Conservation (phyloP, 2,797 vertebrate genomes). For the Epinephelus malabaricus region DNA sequence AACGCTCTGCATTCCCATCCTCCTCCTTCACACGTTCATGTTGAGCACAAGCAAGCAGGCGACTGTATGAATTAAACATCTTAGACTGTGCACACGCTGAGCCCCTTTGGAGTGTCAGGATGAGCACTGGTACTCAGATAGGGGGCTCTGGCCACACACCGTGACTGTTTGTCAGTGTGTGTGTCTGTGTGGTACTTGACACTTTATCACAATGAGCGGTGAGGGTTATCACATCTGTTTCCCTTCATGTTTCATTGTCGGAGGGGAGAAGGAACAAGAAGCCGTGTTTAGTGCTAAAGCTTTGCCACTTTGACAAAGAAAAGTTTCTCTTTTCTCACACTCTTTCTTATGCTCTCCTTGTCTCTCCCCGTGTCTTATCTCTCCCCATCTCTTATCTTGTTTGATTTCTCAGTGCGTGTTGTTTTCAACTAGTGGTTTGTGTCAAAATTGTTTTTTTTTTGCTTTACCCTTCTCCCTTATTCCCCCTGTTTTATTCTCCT, state of each 20-base stretch:
- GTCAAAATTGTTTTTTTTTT: slow-evolving; percentile 27
- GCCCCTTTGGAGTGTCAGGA: slow-evolving; percentile 67
- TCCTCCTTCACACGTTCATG: slow-evolving; percentile 50
- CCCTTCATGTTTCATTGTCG: slow-evolving; percentile 52
- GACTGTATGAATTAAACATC: slow-evolving; percentile 79
- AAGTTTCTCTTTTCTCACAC: slow-evolving; percentile 16
- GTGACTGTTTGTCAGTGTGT: slow-evolving; percentile 38
- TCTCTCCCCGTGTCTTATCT: slow-evolving; percentile 37
- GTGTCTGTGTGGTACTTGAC: slow-evolving; percentile 34
- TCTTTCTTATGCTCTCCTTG: slow-evolving; percentile 6
- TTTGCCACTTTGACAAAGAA: slow-evolving; percentile 24
- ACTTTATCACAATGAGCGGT: slow-evolving; percentile 37
- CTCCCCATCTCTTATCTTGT: slow-evolving; percentile 49
- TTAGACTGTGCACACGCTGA: slow-evolving; percentile 60
- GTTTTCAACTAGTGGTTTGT: slow-evolving; percentile 55
- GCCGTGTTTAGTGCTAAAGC: slow-evolving; percentile 9
- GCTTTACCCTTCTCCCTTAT: background rate
- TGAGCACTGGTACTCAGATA: slow-evolving; percentile 53
- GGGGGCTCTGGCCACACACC: slow-evolving; percentile 58
- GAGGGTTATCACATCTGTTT: slow-evolving; percentile 63
- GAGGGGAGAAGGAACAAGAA: slow-evolving; percentile 9
- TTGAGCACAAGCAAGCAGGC: slow-evolving; percentile 52
- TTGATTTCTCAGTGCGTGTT: slow-evolving; percentile 54
- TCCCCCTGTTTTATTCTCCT: slow-evolving; percentile 10
- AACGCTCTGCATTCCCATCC: slow-evolving; percentile 42